These are phyloP conservation scores for Tadarida brasiliensis DNA, from an alignment of 2,797 vertebrate species.

Conservation along the genomic window DNA sequence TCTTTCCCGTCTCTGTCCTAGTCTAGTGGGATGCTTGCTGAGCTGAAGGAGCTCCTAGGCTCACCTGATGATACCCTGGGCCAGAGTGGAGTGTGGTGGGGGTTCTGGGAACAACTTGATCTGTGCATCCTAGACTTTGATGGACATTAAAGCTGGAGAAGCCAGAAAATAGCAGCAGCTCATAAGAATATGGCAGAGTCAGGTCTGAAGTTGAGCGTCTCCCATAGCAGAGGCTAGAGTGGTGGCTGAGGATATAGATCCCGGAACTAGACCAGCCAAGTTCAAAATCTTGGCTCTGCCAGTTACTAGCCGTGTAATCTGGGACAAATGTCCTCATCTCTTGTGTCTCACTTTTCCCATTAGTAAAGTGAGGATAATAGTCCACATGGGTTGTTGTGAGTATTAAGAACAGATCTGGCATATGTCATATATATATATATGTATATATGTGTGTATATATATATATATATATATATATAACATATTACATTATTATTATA, in stretches of 20 bases:
- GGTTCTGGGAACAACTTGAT: not conserved
- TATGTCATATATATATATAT: not conserved
- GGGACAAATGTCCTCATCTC: not conserved
- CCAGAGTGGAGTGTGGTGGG: not conserved
- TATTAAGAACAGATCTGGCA: not conserved
- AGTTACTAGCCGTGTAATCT: not conserved
- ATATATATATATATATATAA: too few species aligned
- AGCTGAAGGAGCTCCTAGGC: not conserved
- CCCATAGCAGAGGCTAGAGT: not conserved
- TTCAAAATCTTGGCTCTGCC: not conserved
- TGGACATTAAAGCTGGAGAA: not conserved
- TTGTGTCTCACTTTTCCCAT: not conserved
- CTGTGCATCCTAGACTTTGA: not conserved
- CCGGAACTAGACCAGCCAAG: not conserved
- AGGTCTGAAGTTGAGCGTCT: not conserved
- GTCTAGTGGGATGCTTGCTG: not conserved
- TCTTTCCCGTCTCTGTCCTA: not conserved
- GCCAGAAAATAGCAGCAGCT: not conserved
- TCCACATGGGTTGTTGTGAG: not conserved
- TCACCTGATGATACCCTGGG: not conserved
- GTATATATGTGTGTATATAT: too few species aligned
- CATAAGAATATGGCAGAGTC: not conserved
- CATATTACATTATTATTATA: too few species aligned
- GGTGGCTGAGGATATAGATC: not conserved
- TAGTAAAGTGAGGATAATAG: not conserved